Percentiles rank a stretch among this genome's conserved stretches.
phyloP scores from a whole-genome alignment of 2,113 vertebrate species.

The Ctenodactylus gundi region DNA sequence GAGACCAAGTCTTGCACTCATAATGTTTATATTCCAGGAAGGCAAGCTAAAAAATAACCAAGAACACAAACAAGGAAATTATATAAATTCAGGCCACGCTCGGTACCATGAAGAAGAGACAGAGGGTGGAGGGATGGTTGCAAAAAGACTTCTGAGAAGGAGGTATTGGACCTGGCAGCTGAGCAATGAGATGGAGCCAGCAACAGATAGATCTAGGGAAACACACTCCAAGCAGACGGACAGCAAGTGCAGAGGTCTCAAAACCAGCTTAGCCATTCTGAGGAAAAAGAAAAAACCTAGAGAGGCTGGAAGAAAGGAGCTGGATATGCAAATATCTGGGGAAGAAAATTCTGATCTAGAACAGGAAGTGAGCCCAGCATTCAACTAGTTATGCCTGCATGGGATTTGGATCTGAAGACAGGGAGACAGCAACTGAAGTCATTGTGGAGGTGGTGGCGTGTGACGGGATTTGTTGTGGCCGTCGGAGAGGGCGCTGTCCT shows the following conservation, averaged over 20 bases:
- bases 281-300: not conserved
- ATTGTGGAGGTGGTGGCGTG: accelerated
- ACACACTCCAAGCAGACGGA: not conserved
- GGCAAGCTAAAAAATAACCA: not conserved
- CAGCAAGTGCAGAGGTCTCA: not conserved
- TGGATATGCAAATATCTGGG: not conserved
- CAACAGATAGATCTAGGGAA: not conserved
- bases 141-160: constrained; percentile 9
- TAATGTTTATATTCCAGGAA: not conserved
- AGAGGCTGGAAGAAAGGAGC: not conserved
- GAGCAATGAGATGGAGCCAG: not conserved
- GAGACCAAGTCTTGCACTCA: not conserved
- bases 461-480: not conserved
- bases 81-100: constrained; percentile 4
- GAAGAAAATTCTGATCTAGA: not conserved
- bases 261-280: not conserved
- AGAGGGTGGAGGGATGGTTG: not conserved
- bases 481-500: not conserved
- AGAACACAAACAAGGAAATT: not conserved
- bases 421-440: not conserved
- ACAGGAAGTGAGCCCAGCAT: not conserved
- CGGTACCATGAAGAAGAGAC: not conserved
- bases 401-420: not conserved
- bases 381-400: not conserved
- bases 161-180: not conserved